phyloP scores from a whole-genome alignment of 2,113 vertebrate species.

The Aptenodytes forsteri region DNA sequence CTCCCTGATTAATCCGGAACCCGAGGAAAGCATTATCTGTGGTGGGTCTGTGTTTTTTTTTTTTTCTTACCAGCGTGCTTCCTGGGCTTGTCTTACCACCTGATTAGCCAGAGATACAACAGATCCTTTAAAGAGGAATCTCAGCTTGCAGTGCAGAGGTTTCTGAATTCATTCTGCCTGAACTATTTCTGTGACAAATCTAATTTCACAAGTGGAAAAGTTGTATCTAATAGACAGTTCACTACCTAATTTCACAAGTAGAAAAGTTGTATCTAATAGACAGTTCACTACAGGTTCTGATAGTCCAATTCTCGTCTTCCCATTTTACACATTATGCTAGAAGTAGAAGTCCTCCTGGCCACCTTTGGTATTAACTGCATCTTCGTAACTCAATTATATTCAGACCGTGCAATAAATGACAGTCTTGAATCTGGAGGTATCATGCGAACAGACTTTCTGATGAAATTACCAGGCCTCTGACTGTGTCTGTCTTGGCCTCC shows the following conservation, averaged over 20 bases:
- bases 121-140: not conserved
- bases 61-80: not conserved
- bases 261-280: not conserved
- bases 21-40: not conserved
- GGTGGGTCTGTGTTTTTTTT: not conserved
- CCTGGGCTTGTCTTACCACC: not conserved
- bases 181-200: not conserved
- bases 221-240: not conserved
- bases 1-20: not conserved
- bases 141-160: not conserved
- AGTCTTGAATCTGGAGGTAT: not conserved
- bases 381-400: not conserved
- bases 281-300: not conserved
- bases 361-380: not conserved
- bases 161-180: not conserved
- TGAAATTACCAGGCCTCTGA: not conserved
- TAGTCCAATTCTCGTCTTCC: not conserved
- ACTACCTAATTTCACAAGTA: not conserved
- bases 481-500: not conserved
- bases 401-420: not conserved
- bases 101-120: not conserved
- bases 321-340: not conserved
- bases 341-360: not conserved
- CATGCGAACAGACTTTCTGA: not conserved
- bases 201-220: not conserved